Percentiles rank a stretch among this genome's conserved stretches.
Conservation (phyloP, 2,113 vertebrate species). For the Fulmarus glacialis region DNA sequence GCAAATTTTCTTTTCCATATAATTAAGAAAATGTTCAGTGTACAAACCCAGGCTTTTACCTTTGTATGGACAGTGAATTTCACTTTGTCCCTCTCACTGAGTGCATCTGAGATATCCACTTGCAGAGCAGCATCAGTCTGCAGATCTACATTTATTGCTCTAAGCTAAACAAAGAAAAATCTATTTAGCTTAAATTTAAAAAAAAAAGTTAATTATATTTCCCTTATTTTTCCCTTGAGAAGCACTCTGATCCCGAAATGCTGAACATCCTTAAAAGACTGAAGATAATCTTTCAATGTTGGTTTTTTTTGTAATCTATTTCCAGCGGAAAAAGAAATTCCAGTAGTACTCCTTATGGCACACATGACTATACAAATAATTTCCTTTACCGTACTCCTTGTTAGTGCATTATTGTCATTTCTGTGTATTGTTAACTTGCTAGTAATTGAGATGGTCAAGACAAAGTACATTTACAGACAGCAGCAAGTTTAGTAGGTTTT, state of each 20-base stretch:
- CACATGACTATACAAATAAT: background rate
- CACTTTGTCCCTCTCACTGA: slow-evolving; percentile 98
- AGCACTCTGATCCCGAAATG: background rate
- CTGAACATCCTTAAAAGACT: background rate
- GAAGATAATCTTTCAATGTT: too few species aligned
- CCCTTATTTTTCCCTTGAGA: background rate
- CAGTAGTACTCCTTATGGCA: background rate
- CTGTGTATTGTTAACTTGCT: background rate
- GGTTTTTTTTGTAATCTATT: too few species aligned
- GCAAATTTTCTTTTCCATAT: background rate
- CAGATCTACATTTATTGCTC: slow-evolving; percentile 95
- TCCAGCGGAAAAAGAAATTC: background rate
- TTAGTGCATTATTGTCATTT: background rate
- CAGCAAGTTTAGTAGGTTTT: background rate
- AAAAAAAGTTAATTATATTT: background rate
- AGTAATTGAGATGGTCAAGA: background rate
- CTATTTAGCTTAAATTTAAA: background rate
- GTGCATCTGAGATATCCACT: slow-evolving; percentile 97
- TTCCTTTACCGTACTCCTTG: background rate
- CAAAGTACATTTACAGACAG: background rate
- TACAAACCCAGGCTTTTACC: slow-evolving; percentile 76
- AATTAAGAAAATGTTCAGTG: background rate
- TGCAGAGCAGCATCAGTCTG: slow-evolving; percentile 95
- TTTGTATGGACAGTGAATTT: slow-evolving; percentile 99
- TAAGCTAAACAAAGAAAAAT: slow-evolving; percentile 81